Evolutionary conservation across 1,140 invertebrate genomes (phyloP), one percentile per base, ranked within the genome.

Genomic region (Daktulosphaira vitifoliae): DNA sequence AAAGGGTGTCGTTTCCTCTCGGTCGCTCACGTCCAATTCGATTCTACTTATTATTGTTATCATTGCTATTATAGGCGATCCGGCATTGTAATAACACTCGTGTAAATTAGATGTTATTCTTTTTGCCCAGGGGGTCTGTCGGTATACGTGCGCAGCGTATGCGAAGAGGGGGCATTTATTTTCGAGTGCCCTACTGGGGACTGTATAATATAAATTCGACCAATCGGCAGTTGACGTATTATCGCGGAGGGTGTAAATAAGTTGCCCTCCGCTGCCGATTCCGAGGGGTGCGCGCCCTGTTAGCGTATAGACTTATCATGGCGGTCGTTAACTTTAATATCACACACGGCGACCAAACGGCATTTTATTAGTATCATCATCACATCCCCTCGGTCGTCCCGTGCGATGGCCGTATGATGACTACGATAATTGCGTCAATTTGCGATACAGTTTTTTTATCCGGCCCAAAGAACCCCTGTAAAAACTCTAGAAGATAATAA

Each of bases 81-180:
- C 13, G 9, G 23, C 46, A 62, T 62, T 33, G 46, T 46, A 62
- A 62, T 48, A 62, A 62, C 56, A 62, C 56, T 48, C 15, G 56
- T 46, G 56, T 62, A 46, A 62, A 62, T 62, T 62, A 62, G 56
- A 46, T 48, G 56, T 62, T 62, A 62, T 62, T 62, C 56, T 62
- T 62, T 46, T 46, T 23, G 29, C 5, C 11, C 29, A 11, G 29
- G 29, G 11, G 29, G 29, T 33, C 29, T 33, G 29, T 33, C 29
- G 29, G 29, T 33, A 33, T 23, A 39, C 20, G 18, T 51, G 15
- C 20, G 8, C 25, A 11, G 5, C 11, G n/a, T 1, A 4, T 22
- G 39, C 23, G 54, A 42, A 59, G 25, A 20, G 38, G 42, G 38
- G 23, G 54, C 37, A 23, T 22, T 42, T 42, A 11, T 7, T 62